Evolutionary conservation across 2,888 invertebrate species (phyloP), one percentile per base, ranked within the genome.

Genomic region (Lapara coniferarum): DNA sequence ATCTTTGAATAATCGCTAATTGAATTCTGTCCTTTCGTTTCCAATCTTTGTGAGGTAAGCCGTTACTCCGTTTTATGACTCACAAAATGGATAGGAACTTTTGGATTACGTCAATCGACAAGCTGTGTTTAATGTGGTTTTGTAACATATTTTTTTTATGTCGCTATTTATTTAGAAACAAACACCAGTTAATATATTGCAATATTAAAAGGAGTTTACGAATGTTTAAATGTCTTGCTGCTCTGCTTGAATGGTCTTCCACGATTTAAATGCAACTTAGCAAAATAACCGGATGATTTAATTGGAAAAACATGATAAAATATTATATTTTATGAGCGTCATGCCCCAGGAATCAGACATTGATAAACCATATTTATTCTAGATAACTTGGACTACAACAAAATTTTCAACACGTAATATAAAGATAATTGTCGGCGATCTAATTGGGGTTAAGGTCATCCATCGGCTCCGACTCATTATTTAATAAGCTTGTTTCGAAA

Each of bases 381-480:
- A 16, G 58, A 58, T 58, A 58, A n/a, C n/a, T n/a, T 14, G n/a
- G 10, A 44, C 5, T 46, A 3, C n/a, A 19, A 30, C 30, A 25
- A 57, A 63, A 49, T 49, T 49, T 19, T 63, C 19, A 63, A 63
- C 46, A 49, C 19, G 19, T 49, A 19, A 13, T 46, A 46, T 49
- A 63, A 63, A 63, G 63, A 63, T 63, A 63, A 63, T 19, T 7
- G 63, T 49, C 63, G 63, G 63, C 63, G 13, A 63, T 46, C 46
- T 63, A 63, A 63, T 63, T 63, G 63, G 63, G 49, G 63, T 63
- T 63, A 63, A 63, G 63, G 63, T 63, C 19, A 53, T 52, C 55
- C 12, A 53, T 53, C 66, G 52, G 52, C 25, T 51, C 49, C 37
- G 16, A 16, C 52, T 52, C 52, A 44, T 49, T 14, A 19, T 66